Percentiles rank a stretch among this genome's conserved stretches.
These are phyloP conservation scores for Oreochromis spilurus DNA, from an alignment of 2,113 vertebrate genomes.

Conservation along the genomic window DNA sequence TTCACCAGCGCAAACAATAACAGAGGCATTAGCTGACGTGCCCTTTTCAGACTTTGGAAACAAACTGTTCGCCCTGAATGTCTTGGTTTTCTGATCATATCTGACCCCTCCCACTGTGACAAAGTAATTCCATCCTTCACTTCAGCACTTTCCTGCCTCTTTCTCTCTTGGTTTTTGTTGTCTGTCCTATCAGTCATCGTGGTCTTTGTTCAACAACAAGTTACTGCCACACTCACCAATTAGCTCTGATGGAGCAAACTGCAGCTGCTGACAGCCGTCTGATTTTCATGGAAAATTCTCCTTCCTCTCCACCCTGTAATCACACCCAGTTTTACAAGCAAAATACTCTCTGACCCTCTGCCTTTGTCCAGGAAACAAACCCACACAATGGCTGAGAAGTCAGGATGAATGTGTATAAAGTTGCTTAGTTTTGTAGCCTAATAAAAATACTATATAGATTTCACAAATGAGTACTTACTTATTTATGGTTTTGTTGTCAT, in stretches of 20 bases:
- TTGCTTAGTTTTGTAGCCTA: neutral
- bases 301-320: conserved; percentile 38
- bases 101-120: neutral
- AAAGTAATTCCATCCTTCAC: neutral
- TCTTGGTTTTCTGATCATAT: neutral
- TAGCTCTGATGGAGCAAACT: conserved; percentile 35
- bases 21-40: neutral
- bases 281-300: conserved; percentile 28
- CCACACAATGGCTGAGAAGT: conserved; percentile 12
- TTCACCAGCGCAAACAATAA: neutral
- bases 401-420: neutral
- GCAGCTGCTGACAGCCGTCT: conserved; percentile 18
- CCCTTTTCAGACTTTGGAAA: neutral
- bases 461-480: neutral
- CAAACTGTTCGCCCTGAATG: neutral
- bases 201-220: neutral
- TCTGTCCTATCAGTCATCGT: neutral
- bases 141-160: neutral
- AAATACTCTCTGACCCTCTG: conserved; percentile 9
- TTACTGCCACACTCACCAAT: conserved; percentile 12
- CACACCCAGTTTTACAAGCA: conserved; percentile 36
- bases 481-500: neutral
- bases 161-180: neutral
- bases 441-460: neutral
- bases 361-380: conserved; percentile 26